A percentile compares a stretch with the other conserved stretches of the same genome.
phyloP scores from a whole-genome alignment of 2,888 invertebrate species.

The Perithous albicinctus region DNA sequence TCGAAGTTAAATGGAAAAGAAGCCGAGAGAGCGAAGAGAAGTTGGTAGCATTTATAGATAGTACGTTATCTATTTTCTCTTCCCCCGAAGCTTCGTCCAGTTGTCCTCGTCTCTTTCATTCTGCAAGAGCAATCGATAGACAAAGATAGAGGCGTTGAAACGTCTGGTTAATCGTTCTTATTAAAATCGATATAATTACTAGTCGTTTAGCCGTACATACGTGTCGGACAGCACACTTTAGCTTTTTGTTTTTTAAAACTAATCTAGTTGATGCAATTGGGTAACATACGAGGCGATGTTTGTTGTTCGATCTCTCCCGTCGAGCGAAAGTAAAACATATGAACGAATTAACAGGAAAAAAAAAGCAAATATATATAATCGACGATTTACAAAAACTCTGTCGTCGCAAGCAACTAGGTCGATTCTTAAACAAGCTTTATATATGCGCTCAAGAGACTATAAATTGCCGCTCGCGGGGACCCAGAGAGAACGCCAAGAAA shows the following conservation, averaged over 20 bases:
- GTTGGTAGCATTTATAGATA: constrained; percentile 2
- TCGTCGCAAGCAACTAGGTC: constrained; percentile 7
- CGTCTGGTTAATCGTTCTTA: constrained; percentile 39
- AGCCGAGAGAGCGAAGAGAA: neutral
- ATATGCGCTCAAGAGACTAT: neutral
- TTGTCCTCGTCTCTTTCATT: neutral
- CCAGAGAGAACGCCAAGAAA: neutral
- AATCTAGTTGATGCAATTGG: constrained; percentile 45
- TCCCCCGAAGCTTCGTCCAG: neutral
- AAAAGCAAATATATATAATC: constrained; percentile 16
- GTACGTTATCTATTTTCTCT: neutral
- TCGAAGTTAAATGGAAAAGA: neutral
- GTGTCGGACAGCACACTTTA: constrained; percentile 39
- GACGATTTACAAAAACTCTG: constrained; percentile 23
- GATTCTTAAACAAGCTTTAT: constrained; percentile 1
- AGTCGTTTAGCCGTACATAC: constrained; percentile 49
- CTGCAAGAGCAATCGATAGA: constrained; percentile 6
- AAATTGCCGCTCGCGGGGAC: neutral
- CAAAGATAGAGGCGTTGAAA: constrained; percentile 4
- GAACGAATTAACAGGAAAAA: constrained; percentile 12
- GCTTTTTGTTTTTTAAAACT: constrained; percentile 38
- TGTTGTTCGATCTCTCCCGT: constrained; percentile 8
- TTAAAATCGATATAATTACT: constrained; percentile 61
- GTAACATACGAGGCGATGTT: constrained; percentile 37
- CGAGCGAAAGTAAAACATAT: neutral